phyloP scores from a whole-genome alignment of 1,140 invertebrate species.

The Microplitis mediator region DNA sequence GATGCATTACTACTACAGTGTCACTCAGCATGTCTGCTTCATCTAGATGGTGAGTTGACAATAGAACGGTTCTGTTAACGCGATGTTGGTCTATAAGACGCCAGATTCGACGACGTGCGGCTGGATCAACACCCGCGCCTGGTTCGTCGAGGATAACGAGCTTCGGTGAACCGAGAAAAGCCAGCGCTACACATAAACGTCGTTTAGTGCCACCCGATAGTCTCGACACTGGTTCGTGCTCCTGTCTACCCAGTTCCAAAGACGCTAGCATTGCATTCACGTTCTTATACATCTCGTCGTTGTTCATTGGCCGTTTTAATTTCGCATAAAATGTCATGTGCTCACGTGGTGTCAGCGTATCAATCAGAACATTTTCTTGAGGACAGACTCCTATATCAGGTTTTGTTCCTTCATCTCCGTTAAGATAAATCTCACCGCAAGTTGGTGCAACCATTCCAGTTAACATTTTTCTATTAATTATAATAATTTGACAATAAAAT shows the following conservation, averaged over 20 bases:
- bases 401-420: conserved; percentile 51
- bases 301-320: conserved; percentile 67
- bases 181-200: conserved; percentile 69
- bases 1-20: conserved; percentile 70
- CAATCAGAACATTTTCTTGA: conserved; percentile 83
- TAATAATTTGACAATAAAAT: not conserved
- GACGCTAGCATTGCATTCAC: conserved; percentile 64
- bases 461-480: conserved; percentile 66
- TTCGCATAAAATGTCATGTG: conserved; percentile 80
- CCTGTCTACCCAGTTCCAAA: conserved; percentile 64
- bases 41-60: conserved; percentile 76
- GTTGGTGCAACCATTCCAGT: conserved; percentile 70
- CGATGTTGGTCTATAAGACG: conserved; percentile 72
- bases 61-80: conserved; percentile 70
- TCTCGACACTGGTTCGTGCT: conserved; percentile 62
- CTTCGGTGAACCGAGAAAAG: conserved; percentile 80
- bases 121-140: conserved; percentile 80
- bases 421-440: conserved; percentile 63
- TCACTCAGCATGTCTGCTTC: conserved; percentile 73
- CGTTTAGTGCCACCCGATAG: conserved; percentile 70
- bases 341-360: conserved; percentile 78
- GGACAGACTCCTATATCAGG: conserved; percentile 78
- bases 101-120: conserved; percentile 78
- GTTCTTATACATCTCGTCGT: conserved; percentile 49
- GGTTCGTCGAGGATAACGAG: conserved; percentile 86